A percentile compares a stretch with the other conserved stretches of the same genome.
Evolutionary conservation across 1,140 invertebrate genomes (phyloP).

Genomic region (Limonius californicus): DNA sequence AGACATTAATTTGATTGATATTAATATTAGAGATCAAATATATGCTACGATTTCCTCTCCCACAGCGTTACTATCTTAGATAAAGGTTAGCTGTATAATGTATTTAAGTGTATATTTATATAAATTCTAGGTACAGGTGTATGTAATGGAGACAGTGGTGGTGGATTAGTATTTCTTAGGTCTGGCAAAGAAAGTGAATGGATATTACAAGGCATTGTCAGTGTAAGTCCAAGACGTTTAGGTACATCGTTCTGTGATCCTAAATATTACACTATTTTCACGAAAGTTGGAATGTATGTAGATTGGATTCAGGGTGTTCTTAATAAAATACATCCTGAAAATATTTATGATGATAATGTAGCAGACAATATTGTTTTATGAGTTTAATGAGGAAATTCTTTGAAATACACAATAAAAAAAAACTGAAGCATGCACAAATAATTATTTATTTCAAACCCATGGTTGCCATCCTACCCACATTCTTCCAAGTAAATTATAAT

Average conservation of each 20-base stretch:
- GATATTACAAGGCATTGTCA: slow-evolving; percentile 50
- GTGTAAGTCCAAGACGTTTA: slow-evolving; percentile 47
- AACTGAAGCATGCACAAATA: too few relatives aligned
- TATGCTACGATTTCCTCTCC: too few relatives aligned
- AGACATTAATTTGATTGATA: too few relatives aligned
- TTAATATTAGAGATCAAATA: too few relatives aligned
- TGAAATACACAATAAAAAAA: too few relatives aligned
- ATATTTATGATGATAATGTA: too few relatives aligned
- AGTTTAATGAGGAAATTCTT: too few relatives aligned
- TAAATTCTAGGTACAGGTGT: slow-evolving; percentile 40
- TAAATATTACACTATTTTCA: slow-evolving; percentile 48
- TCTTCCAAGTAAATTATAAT: slow-evolving; percentile 45
- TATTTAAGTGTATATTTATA: too few relatives aligned
- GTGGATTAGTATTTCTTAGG: slow-evolving; percentile 43
- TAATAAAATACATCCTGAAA: not conserved
- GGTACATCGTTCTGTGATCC: slow-evolving; percentile 46
- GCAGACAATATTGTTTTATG: too few relatives aligned
- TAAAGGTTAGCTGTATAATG: too few relatives aligned
- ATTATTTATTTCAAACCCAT: too few relatives aligned
- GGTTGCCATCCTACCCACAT: slow-evolving; percentile 42
- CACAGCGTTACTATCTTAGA: too few relatives aligned
- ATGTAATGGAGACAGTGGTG: slow-evolving; percentile 51
- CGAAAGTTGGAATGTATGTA: slow-evolving; percentile 45
- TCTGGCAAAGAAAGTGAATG: slow-evolving; percentile 33
- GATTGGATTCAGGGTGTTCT: slow-evolving; percentile 29